Evolutionary conservation across 1,140 invertebrate genomes (phyloP).

Genomic region (Sinonovacula constricta): DNA sequence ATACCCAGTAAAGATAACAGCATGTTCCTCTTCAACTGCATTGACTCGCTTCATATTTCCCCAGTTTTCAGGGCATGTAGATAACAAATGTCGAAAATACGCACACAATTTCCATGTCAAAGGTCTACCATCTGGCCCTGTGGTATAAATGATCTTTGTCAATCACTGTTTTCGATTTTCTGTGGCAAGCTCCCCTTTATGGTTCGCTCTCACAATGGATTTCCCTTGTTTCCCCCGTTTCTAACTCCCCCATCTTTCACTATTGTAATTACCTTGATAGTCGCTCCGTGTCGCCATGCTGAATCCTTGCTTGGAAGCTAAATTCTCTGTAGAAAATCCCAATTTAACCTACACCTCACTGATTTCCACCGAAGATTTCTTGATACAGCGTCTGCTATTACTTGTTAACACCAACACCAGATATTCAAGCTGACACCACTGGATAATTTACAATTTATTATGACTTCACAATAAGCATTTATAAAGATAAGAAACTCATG

Average conservation of each 20-base stretch:
- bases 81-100: conserved; percentile 26
- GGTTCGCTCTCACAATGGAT: conserved; percentile 20
- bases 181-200: neutral
- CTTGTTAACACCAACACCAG: no score
- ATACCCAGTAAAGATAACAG: conserved; percentile 47
- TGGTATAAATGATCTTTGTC: conserved; percentile 2
- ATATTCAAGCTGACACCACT: no score
- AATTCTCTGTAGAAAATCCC: conserved; percentile 14
- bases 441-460: no score
- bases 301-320: conserved; percentile 1
- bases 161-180: conserved; percentile 1
- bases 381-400: conserved; percentile 11
- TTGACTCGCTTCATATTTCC: conserved; percentile 44
- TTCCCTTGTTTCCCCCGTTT: conserved; percentile 8
- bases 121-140: conserved; percentile 8
- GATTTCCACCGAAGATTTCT: neutral
- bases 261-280: no score
- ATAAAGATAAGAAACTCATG: no score
- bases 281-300: conserved; percentile 22
- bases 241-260: conserved; percentile 9
- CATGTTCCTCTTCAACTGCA: conserved; percentile 38
- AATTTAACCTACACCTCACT: conserved; percentile 1
- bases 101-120: conserved; percentile 32
- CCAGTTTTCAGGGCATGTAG: conserved; percentile 19
- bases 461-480: no score